Evolutionary conservation across 2,797 vertebrate genomes (phyloP).

Genomic region (Loriculus beryllinus): DNA sequence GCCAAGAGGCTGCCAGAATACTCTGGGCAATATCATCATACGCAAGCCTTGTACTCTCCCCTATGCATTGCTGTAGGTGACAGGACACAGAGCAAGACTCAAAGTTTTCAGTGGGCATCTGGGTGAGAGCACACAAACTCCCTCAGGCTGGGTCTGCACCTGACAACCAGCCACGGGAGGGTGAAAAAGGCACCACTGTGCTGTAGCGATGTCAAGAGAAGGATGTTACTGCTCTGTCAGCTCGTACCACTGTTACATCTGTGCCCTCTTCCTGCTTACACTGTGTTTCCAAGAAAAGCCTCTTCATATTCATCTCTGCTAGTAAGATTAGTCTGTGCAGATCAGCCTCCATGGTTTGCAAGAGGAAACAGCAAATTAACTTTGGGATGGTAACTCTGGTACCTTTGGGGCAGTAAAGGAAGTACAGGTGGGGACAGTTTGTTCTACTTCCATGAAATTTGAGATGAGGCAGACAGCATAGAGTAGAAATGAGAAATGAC

Average conservation of each 20-base stretch:
- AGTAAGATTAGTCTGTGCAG: background rate
- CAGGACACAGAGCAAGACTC: background rate
- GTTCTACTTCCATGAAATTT: background rate
- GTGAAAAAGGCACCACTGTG: background rate
- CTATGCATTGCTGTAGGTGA: background rate
- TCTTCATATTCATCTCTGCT: background rate
- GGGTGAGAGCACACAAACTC: background rate
- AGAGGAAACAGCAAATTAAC: background rate
- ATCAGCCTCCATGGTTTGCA: background rate
- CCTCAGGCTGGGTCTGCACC: background rate
- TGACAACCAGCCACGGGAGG: background rate
- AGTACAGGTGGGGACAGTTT: background rate
- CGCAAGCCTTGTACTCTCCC: rapidly evolving
- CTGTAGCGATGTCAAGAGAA: background rate
- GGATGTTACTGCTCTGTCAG: background rate
- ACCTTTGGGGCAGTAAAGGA: background rate
- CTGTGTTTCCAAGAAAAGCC: background rate
- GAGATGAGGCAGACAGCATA: background rate
- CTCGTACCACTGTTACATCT: background rate
- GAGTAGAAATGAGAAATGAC: background rate
- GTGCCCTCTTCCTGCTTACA: background rate
- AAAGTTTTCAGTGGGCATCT: background rate
- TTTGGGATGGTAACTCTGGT: background rate
- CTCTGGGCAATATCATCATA: rapidly evolving
- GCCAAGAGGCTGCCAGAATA: background rate